Evolutionary conservation across 1,140 invertebrate species (phyloP).

Genomic region (Eriocheir sinensis): DNA sequence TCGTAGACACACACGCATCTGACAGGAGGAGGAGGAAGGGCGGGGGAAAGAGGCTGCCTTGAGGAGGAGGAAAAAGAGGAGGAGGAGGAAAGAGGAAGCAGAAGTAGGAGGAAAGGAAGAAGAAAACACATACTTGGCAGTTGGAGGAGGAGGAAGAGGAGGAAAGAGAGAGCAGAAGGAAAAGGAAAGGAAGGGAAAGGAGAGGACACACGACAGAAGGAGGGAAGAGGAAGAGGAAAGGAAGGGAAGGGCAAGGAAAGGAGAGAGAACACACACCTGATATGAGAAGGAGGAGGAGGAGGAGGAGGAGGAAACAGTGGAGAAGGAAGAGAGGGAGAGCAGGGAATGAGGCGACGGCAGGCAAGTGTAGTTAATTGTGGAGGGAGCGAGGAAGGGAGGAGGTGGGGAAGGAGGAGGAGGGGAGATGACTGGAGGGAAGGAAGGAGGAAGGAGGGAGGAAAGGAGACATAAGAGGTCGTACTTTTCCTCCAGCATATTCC

Average conservation of each 20-base stretch:
- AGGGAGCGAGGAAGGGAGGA: neutral
- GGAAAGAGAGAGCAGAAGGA: constrained; percentile 6
- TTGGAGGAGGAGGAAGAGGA: neutral
- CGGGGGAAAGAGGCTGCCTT: too few relatives aligned
- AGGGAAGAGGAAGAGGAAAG: neutral
- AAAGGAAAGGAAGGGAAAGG: neutral
- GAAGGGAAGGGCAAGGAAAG: neutral
- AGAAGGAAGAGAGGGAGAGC: too few relatives aligned
- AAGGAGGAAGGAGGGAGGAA: neutral
- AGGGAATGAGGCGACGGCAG: neutral
- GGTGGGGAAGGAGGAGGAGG: neutral
- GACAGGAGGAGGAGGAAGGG: too few relatives aligned
- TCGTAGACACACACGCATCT: neutral
- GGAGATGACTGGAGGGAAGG: constrained; percentile 8
- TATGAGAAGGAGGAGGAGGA: constrained; percentile 19
- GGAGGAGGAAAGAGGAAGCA: neutral
- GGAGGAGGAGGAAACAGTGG: neutral
- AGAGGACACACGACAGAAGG: too few relatives aligned
- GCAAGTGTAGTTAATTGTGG: constrained; percentile 15
- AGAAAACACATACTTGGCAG: too few relatives aligned
- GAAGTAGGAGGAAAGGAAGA: too few relatives aligned
- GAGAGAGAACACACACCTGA: too few relatives aligned
- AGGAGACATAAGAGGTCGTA: neutral
- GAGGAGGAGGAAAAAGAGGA: too few relatives aligned
- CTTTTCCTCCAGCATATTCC: neutral